Conservation (phyloP, 30 jellyfish, hydroid and myxozoan genomes). For the Catostylus mosaicus region DNA sequence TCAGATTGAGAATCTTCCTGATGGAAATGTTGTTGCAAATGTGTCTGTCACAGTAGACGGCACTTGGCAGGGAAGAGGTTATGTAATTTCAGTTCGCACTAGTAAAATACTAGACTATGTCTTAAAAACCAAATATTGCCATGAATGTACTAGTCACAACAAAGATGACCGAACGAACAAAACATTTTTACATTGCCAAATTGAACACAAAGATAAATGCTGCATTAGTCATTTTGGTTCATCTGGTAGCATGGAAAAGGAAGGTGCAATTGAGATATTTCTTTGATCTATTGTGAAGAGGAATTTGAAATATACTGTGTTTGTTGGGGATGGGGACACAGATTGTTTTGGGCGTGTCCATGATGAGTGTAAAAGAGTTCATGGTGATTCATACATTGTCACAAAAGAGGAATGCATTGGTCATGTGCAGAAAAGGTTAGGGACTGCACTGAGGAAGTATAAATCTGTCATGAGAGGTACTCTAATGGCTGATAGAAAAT, state of each 20-base stretch:
- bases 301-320: slow-evolving; percentile 6
- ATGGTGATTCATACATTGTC: slow-evolving; percentile 28
- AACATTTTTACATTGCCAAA: background rate
- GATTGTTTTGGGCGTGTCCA: slow-evolving; percentile 37
- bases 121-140: slow-evolving; percentile 40
- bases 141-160: slow-evolving; percentile 28
- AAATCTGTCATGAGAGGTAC: slow-evolving; percentile 22
- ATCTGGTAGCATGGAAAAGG: slow-evolving; percentile 44
- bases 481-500: slow-evolving; percentile 30
- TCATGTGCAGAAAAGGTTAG: too few species aligned
- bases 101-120: slow-evolving; percentile 53
- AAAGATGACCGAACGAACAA: slow-evolving; percentile 19
- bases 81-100: slow-evolving; percentile 22
- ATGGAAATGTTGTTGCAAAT: slow-evolving; percentile 4
- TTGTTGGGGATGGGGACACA: slow-evolving; percentile 60
- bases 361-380: background rate
- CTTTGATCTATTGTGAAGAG: slow-evolving; percentile 40
- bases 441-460: slow-evolving; percentile 39
- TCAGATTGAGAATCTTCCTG: slow-evolving; percentile 12
- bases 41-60: slow-evolving; percentile 56
- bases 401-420: too few species aligned
- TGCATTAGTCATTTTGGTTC: slow-evolving; percentile 35
- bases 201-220: slow-evolving; percentile 13
- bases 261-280: slow-evolving; percentile 47
- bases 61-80: slow-evolving; percentile 43